Conservation (phyloP, 2,113 vertebrate species). For the Aphyosemion australe region DNA sequence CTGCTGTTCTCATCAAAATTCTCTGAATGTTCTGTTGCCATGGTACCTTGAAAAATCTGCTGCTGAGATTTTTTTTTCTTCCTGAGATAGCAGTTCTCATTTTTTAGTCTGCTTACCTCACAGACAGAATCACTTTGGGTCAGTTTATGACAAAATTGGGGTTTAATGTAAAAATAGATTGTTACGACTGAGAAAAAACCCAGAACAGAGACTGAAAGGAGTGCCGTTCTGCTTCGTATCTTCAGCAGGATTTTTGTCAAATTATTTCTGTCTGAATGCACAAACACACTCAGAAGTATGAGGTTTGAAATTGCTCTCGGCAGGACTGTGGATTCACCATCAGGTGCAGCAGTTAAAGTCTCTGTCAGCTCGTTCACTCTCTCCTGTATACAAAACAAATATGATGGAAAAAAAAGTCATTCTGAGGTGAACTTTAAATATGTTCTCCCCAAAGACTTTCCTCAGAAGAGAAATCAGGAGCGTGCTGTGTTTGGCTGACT, state of each 20-base stretch:
- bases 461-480: not conserved
- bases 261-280: slow-evolving; percentile 33
- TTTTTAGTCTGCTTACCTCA: slow-evolving; percentile 56
- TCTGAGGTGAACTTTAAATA: slow-evolving; percentile 1
- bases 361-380: not conserved
- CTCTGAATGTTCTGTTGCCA: slow-evolving; percentile 81
- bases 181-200: not conserved
- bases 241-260: slow-evolving; percentile 26
- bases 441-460: slow-evolving; percentile 9
- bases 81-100: slow-evolving; percentile 63
- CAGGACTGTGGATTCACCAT: slow-evolving; percentile 17
- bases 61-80: slow-evolving; percentile 62
- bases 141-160: slow-evolving; percentile 47
- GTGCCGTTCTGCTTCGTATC: not conserved
- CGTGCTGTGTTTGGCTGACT: not conserved
- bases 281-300: slow-evolving; percentile 26
- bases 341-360: slow-evolving; percentile 12
- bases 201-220: not conserved
- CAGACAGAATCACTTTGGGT: slow-evolving; percentile 48
- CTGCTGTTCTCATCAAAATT: slow-evolving; percentile 81
- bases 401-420: not conserved
- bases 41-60: slow-evolving; percentile 80
- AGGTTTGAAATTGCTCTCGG: slow-evolving; percentile 24
- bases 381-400: slow-evolving; percentile 16
- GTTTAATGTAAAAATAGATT: slow-evolving; percentile 45